Evolutionary conservation across 2,797 vertebrate species (phyloP).

Genomic region (Anolis apletophallus): DNA sequence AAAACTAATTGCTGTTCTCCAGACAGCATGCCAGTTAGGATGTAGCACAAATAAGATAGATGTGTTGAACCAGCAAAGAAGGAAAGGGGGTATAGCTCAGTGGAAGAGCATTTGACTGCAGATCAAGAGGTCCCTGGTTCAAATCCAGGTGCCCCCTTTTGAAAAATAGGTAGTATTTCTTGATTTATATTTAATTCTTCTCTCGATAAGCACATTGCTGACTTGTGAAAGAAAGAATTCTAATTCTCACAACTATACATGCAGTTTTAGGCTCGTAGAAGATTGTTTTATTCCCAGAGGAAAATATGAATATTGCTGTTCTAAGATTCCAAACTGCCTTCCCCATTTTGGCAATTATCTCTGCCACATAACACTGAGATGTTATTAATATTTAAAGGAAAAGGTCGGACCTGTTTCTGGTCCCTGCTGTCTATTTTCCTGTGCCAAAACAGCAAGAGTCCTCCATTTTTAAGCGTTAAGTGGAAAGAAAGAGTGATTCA

Average conservation of each 20-base stretch:
- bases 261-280: background rate
- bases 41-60: background rate
- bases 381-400: background rate
- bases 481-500: background rate
- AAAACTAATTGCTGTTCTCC: too few species aligned
- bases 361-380: background rate
- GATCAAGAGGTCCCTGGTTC: constrained; percentile 11
- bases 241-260: background rate
- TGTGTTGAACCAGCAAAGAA: background rate
- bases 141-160: background rate
- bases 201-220: background rate
- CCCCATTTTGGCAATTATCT: background rate
- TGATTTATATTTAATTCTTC: background rate
- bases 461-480: too few species aligned
- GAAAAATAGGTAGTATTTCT: background rate
- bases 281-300: background rate
- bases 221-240: background rate
- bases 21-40: background rate
- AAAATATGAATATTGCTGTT: background rate
- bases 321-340: background rate
- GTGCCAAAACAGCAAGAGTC: background rate
- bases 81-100: background rate
- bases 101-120: constrained; percentile 8
- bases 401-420: background rate
- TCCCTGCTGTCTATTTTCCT: background rate